Percentiles rank a stretch among this genome's conserved stretches.
Evolutionary conservation across 2,113 vertebrate species (phyloP).

Genomic region (Pseudonaja textilis): DNA sequence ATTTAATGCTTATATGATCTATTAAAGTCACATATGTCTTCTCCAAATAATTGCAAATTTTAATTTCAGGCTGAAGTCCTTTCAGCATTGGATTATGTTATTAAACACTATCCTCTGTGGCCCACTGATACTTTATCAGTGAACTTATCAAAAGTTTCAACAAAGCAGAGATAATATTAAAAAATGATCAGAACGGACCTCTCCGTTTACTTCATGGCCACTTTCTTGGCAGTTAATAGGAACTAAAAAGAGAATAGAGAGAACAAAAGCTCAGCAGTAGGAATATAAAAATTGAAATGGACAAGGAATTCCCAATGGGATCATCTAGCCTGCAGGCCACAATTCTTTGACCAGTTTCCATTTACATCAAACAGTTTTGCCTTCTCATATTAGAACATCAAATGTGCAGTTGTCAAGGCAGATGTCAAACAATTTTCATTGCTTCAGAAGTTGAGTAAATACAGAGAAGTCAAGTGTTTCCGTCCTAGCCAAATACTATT

Average conservation of each 20-base stretch:
- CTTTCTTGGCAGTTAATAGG: slow-evolving; percentile 7
- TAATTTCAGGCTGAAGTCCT: background rate
- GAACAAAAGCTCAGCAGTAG: background rate
- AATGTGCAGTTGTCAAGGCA: slow-evolving; percentile 52
- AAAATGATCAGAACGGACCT: background rate
- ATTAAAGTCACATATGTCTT: background rate
- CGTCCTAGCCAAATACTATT: slow-evolving; percentile 44
- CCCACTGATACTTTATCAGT: background rate
- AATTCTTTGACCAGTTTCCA: slow-evolving; percentile 52
- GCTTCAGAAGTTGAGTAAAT: slow-evolving; percentile 59
- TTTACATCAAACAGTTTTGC: slow-evolving; percentile 36
- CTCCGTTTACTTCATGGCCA: slow-evolving; percentile 24
- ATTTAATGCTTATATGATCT: background rate
- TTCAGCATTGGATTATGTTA: background rate
- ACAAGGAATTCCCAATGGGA: slow-evolving; percentile 10
- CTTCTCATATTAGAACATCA: slow-evolving; percentile 48
- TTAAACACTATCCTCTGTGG: background rate
- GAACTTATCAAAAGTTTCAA: too few species aligned
- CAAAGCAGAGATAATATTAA: background rate
- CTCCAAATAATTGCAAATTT: background rate
- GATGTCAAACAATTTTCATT: slow-evolving; percentile 63
- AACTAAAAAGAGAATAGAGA: slow-evolving; percentile 16
- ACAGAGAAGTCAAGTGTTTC: slow-evolving; percentile 39
- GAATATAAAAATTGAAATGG: background rate
- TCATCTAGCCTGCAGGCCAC: slow-evolving; percentile 27